Evolutionary conservation across 2,888 invertebrate genomes (phyloP), one percentile per base, ranked within the genome.

Genomic region (Acrobasis suavella): DNA sequence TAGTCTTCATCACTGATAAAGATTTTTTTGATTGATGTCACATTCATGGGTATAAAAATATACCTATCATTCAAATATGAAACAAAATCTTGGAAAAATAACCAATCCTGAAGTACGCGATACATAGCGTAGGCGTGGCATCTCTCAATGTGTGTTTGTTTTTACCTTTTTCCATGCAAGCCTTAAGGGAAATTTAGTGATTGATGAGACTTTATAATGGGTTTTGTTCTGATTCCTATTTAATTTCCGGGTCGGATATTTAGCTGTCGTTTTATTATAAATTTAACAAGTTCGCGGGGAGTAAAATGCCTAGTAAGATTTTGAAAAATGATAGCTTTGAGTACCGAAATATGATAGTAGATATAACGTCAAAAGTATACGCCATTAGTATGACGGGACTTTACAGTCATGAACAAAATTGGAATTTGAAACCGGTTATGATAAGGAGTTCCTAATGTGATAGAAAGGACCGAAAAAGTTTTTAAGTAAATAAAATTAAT

Each of bases 161-260:
- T 73, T 72, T 67, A 71, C 76, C 73, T 71, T 72, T 72, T 71
- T 66, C 71, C 66, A 67, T 67, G 67, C 68, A 63, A 68, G 69
- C 71, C 71, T 72, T 71, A 69, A 67, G 72, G 72, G 69, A 73
- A 70, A 72, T 78, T 80, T 75, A 69, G 76, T 87, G 87, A 88
- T 88, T 85, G 86, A 88, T 87, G 87, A 77, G 78, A 82, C 76
- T 86, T 86, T 83, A 79, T 87, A 87, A 87, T 84, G 78, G 82
- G 80, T 77, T 83, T 85, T 85, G 83, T 86, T 86, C 80, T 73
- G 76, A 86, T 83, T 85, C 77, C 76, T 80, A 79, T 85, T 87
- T 86, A 87, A 89, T 89, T 87, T 89, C 86, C 87, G 81, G 79
- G 78, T 76, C 83, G 86, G 83, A 87, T 85, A 85, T 86, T 87